Percentiles rank a stretch among this genome's conserved stretches.
Evolutionary conservation across 2,113 vertebrate species (phyloP).

Genomic region (Perca flavescens): DNA sequence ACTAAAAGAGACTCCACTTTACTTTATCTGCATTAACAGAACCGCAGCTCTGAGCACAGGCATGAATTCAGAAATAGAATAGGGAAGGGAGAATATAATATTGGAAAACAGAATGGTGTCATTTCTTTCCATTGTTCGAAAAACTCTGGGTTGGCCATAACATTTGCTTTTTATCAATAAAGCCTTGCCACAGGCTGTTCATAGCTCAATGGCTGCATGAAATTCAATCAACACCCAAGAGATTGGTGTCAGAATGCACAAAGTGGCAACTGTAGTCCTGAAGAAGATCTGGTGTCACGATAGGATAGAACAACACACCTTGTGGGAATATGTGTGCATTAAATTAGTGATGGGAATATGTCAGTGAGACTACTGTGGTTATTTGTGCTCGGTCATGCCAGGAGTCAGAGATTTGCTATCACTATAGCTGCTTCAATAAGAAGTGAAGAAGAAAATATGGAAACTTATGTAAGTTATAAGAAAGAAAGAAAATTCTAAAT

Average conservation of each 20-base stretch:
- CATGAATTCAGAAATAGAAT: conserved; percentile 37
- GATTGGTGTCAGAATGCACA: conserved; percentile 61
- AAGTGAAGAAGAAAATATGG: neutral
- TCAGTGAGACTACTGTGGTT: conserved; percentile 8
- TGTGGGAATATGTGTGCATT: conserved; percentile 19
- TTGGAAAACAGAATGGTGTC: conserved; percentile 39
- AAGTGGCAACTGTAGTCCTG: conserved; percentile 41
- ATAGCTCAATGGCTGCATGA: conserved; percentile 64
- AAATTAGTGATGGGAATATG: conserved; percentile 26
- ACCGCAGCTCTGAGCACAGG: neutral
- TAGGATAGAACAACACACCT: neutral
- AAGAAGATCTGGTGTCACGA: conserved; percentile 32
- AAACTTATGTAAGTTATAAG: neutral
- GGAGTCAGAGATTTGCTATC: neutral
- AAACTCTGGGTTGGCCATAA: conserved; percentile 54
- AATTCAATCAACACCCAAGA: conserved; percentile 75
- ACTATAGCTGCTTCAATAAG: neutral
- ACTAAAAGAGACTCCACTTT: neutral
- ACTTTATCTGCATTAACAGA: conserved; percentile 30
- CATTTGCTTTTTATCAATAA: conserved; percentile 74
- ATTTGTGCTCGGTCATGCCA: conserved; percentile 16
- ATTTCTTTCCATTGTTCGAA: conserved; percentile 46
- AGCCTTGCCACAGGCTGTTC: conserved; percentile 51
- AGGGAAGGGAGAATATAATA: conserved; percentile 22
- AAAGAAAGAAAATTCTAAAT: neutral